phyloP scores from a whole-genome alignment of 2,113 vertebrate genomes.

The Psilopsiagon aymara region DNA sequence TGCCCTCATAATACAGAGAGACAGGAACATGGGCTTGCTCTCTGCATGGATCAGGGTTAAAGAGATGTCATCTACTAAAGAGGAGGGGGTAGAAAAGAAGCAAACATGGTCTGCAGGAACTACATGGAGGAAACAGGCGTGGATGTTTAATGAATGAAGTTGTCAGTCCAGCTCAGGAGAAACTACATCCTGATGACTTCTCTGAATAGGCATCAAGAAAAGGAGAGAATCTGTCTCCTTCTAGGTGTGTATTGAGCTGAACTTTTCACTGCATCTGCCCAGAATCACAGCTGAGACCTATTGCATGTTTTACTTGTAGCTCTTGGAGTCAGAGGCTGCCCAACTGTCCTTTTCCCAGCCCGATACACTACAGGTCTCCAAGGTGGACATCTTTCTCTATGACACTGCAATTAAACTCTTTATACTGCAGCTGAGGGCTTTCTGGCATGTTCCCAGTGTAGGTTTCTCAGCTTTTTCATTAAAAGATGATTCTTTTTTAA shows the following conservation, averaged over 20 bases:
- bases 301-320: neutral
- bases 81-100: neutral
- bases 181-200: neutral
- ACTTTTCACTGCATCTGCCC: neutral
- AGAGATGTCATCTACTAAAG: neutral
- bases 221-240: neutral
- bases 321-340: neutral
- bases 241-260: neutral
- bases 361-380: neutral
- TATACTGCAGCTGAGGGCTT: neutral
- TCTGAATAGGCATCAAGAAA: neutral
- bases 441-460: neutral
- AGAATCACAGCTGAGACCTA: neutral
- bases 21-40: neutral
- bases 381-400: neutral
- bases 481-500: neutral
- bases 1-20: constrained; percentile 22
- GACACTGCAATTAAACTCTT: neutral
- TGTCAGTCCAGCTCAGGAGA: neutral
- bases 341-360: neutral
- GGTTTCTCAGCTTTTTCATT: neutral
- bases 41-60: constrained; percentile 11
- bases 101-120: neutral
- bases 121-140: neutral
- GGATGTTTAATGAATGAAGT: neutral